phyloP scores from a whole-genome alignment of 2,113 vertebrate species.

The Benitochromis conjunctus region DNA sequence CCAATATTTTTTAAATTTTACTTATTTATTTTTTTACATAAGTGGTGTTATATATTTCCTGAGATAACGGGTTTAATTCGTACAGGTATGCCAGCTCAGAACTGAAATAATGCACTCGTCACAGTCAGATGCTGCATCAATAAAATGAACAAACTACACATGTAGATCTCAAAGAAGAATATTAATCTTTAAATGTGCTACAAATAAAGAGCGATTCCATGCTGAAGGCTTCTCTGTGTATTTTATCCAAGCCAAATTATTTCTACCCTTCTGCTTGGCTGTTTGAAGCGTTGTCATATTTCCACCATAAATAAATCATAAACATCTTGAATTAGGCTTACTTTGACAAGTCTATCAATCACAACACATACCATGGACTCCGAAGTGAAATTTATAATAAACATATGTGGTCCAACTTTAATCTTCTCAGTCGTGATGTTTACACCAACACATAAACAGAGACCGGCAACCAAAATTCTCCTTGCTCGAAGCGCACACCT shows the following conservation, averaged over 20 bases:
- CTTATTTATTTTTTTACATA: background rate
- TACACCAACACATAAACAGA: slow-evolving; percentile 32
- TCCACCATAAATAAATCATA: slow-evolving; percentile 9
- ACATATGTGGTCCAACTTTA: slow-evolving; percentile 11
- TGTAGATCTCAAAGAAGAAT: background rate
- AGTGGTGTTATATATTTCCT: background rate
- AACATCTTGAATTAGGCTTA: background rate
- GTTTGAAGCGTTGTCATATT: background rate
- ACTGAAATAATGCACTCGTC: background rate
- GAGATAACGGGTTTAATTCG: background rate
- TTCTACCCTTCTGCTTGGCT: background rate
- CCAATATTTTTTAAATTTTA: background rate
- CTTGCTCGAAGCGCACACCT: background rate
- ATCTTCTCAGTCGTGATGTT: slow-evolving; percentile 18
- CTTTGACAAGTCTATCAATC: slow-evolving; percentile 7
- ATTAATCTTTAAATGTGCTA: background rate
- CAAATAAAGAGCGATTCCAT: background rate
- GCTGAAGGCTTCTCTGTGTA: background rate
- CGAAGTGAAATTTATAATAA: slow-evolving; percentile 26
- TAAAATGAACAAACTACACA: background rate
- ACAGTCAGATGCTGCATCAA: background rate
- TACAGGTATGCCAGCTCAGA: background rate
- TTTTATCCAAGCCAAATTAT: slow-evolving; percentile 3
- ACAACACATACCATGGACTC: background rate
- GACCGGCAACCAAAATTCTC: slow-evolving; percentile 1